A percentile compares a stretch with the other conserved stretches of the same genome.
Conservation (phyloP, 2,888 invertebrate genomes). For the Eupsilia transversa region DNA sequence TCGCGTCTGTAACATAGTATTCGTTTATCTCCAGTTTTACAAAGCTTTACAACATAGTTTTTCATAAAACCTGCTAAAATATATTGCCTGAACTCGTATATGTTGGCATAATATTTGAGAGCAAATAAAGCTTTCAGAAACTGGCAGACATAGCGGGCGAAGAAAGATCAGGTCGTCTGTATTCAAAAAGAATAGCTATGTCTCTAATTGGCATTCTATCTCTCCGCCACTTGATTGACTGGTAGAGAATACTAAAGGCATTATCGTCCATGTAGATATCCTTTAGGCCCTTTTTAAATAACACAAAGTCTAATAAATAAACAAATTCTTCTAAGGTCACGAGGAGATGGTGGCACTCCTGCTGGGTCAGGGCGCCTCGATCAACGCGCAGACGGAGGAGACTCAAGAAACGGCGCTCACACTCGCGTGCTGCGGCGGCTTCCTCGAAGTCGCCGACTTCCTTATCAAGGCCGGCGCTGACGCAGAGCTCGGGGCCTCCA, state of each 20-base stretch:
- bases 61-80: neutral
- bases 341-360: conserved; percentile 99
- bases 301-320: neutral
- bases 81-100: neutral
- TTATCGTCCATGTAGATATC: neutral
- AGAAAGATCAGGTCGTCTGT: neutral
- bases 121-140: neutral
- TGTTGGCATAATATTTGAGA: too few relatives aligned
- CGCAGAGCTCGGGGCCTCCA: conserved; percentile 98
- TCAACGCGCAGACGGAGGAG: conserved; percentile 99
- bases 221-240: neutral
- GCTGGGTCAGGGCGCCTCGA: conserved; percentile 97
- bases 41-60: neutral
- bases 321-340: conserved; percentile 92
- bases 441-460: conserved; percentile 97
- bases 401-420: conserved; percentile 99
- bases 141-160: neutral
- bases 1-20: neutral
- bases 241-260: too few relatives aligned
- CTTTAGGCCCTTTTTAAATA: neutral
- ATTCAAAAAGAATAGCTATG: neutral
- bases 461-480: conserved; percentile 98
- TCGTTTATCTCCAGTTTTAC: neutral
- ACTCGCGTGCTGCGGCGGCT: conserved; percentile 98
- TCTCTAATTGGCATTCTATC: neutral